Evolutionary conservation across 92 coral and sea anemone genomes (phyloP).

Genomic region (Desmophyllum pertusum): DNA sequence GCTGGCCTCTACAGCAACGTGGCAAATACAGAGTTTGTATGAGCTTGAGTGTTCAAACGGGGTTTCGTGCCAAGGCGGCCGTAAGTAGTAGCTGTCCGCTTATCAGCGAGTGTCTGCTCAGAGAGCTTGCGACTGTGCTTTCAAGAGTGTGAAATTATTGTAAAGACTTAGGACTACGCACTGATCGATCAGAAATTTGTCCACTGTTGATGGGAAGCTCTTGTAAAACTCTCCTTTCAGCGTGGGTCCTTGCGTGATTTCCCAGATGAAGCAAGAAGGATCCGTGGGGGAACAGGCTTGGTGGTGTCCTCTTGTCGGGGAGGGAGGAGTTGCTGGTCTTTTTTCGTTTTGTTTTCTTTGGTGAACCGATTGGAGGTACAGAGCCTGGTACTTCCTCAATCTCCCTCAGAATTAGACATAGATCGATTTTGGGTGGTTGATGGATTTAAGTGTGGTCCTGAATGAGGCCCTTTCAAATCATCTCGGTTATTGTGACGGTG

Average conservation of each 20-base stretch:
- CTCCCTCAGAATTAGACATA: constrained; percentile 87
- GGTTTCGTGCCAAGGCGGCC: too few species aligned
- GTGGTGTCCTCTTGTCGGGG: constrained; percentile 36
- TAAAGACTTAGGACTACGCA: constrained; percentile 43
- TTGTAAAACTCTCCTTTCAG: constrained; percentile 77
- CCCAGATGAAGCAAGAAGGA: constrained; percentile 92
- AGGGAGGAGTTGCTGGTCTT: constrained; percentile 35
- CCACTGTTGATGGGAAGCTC: constrained; percentile 61
- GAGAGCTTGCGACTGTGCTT: too few species aligned
- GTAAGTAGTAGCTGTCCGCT: too few species aligned
- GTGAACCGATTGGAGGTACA: constrained; percentile 89
- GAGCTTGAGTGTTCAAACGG: too few species aligned
- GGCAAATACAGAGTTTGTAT: too few species aligned
- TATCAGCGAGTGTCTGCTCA: too few species aligned
- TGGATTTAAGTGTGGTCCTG: constrained; percentile 71
- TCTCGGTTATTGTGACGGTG: constrained; percentile 93
- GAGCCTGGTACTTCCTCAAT: constrained; percentile 86
- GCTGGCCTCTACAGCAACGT: too few species aligned
- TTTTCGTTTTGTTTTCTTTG: constrained; percentile 38
- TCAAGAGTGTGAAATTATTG: background rate
- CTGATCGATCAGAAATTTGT: constrained; percentile 79
- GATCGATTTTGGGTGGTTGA: constrained; percentile 48
- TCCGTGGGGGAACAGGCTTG: constrained; percentile 85
- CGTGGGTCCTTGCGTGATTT: constrained; percentile 83
- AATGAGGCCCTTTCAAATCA: constrained; percentile 74